These are phyloP conservation scores for Tillus elongatus DNA, from an alignment of 2,888 invertebrate genomes.

Conservation along the genomic window DNA sequence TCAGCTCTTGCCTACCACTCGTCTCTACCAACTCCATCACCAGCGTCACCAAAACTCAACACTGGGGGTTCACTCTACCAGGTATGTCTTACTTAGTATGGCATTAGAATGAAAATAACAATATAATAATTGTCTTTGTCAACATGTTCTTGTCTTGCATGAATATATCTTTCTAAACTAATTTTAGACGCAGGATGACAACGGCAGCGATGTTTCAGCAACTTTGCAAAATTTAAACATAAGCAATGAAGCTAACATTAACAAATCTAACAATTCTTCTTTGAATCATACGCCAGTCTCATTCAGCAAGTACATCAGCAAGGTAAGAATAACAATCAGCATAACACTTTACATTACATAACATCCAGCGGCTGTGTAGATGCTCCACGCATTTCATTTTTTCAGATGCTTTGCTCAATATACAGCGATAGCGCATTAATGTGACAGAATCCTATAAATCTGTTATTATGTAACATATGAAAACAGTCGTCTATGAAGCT, in stretches of 20 bases:
- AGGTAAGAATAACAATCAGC: constrained; percentile 26
- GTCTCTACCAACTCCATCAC: constrained; percentile 44
- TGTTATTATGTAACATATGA: no score
- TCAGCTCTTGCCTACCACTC: constrained; percentile 55
- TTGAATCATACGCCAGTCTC: constrained; percentile 27
- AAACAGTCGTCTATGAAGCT: no score
- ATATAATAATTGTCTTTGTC: background rate
- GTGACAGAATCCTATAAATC: no score
- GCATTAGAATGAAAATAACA: background rate
- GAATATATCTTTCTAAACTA: constrained; percentile 1
- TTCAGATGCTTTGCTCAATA: no score
- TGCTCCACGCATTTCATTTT: no score
- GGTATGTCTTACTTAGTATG: constrained; percentile 48
- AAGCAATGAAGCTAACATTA: constrained; percentile 2
- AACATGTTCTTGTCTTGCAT: background rate
- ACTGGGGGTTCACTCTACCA: constrained; percentile 58
- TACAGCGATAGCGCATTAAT: no score
- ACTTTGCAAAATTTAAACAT: constrained; percentile 20
- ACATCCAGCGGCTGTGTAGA: no score
- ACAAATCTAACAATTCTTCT: constrained; percentile 1
- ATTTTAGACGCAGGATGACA: constrained; percentile 26
- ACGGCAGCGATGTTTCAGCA: constrained; percentile 23
- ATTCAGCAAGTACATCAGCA: constrained; percentile 31
- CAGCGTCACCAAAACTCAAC: constrained; percentile 54
- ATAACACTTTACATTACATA: no score